phyloP scores from a whole-genome alignment of 2,113 vertebrate genomes.

The Garra rufa region DNA sequence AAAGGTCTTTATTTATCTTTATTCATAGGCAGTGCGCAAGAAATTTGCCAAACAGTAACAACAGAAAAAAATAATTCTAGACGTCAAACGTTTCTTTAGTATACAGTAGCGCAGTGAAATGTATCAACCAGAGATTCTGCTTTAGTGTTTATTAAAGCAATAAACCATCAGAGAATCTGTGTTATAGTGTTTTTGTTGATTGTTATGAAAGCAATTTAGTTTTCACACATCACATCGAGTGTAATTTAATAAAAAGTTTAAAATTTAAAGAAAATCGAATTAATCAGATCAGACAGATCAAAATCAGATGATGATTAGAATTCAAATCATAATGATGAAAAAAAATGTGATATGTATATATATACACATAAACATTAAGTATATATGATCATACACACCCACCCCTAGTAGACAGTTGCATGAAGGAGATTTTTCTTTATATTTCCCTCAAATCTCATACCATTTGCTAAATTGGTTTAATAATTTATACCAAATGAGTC shows the following conservation, averaged over 20 bases:
- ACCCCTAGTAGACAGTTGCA: background rate
- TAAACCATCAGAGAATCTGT: background rate
- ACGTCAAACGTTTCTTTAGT: constrained; percentile 2
- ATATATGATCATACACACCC: background rate
- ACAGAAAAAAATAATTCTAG: background rate
- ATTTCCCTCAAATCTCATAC: background rate
- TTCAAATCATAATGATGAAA: background rate
- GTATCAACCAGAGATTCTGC: background rate
- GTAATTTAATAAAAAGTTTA: background rate
- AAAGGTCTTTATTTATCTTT: constrained; percentile 16
- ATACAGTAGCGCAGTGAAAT: background rate
- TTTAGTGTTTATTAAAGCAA: constrained; percentile 9
- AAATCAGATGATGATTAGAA: background rate
- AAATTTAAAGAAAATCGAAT: background rate
- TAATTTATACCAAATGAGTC: constrained; percentile 9
- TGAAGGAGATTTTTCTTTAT: background rate
- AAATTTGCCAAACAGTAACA: background rate
- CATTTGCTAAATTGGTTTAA: constrained; percentile 23
- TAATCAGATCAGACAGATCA: too few relatives aligned
- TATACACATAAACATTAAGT: too few relatives aligned
- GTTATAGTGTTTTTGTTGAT: background rate
- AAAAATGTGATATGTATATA: too few relatives aligned
- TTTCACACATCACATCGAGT: background rate
- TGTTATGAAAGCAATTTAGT: too few relatives aligned
- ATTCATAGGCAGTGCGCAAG: background rate